Evolutionary conservation across 2,113 vertebrate species (phyloP).

Genomic region (Baryphthengus martii): DNA sequence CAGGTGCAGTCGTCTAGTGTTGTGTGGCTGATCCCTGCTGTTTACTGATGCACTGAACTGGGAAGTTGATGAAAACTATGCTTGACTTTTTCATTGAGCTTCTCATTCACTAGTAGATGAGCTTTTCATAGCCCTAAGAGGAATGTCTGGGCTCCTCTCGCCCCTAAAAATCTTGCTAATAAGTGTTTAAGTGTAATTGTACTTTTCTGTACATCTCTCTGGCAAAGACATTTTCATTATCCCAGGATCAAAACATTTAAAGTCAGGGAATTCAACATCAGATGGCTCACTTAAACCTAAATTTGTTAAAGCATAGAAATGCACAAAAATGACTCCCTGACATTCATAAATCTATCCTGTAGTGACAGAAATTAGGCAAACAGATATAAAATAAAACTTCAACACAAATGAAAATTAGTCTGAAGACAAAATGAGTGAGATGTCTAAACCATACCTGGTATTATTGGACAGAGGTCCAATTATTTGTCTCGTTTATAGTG

Average conservation of each 20-base stretch:
- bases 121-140: neutral
- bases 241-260: slow-evolving; percentile 9
- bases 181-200: neutral
- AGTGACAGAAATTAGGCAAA: neutral
- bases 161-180: neutral
- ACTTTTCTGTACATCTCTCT: neutral
- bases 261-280: neutral
- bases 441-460: neutral
- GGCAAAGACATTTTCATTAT: neutral
- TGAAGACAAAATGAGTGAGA: neutral
- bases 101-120: neutral
- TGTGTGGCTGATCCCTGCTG: neutral
- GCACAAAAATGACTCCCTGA: neutral
- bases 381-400: neutral
- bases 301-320: neutral
- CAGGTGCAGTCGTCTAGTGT: neutral
- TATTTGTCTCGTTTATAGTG: neutral
- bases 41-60: neutral
- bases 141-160: neutral
- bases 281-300: neutral
- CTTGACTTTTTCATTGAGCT: neutral
- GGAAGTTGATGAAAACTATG: neutral
- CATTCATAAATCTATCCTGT: neutral
- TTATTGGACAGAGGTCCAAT: neutral
- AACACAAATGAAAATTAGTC: neutral